A percentile compares a stretch with the other conserved stretches of the same genome.
Evolutionary conservation across 1,140 invertebrate species (phyloP).

Genomic region (Maniola jurtina): DNA sequence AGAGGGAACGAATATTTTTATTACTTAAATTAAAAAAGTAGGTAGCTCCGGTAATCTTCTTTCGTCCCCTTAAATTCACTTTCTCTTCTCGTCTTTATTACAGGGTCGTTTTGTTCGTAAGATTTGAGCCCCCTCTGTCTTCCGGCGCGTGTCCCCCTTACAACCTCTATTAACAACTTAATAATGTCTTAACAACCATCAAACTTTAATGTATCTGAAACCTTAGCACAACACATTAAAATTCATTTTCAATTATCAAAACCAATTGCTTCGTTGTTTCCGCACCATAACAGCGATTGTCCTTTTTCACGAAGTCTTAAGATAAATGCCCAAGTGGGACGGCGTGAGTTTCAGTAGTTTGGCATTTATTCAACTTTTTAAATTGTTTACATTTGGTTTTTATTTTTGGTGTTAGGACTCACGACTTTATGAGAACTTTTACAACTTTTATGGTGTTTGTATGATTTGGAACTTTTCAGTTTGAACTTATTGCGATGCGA

Average conservation of each 20-base stretch:
- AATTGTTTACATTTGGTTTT: slow-evolving; percentile 22
- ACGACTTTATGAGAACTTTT: slow-evolving; percentile 21
- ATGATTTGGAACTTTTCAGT: slow-evolving; percentile 25
- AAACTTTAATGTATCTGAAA: slow-evolving; percentile 39
- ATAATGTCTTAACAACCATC: slow-evolving; percentile 63
- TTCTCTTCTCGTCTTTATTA: slow-evolving; percentile 81
- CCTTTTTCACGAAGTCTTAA: slow-evolving; percentile 62
- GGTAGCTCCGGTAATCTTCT: slow-evolving; percentile 78
- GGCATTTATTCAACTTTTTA: slow-evolving; percentile 60
- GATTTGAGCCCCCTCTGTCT: slow-evolving; percentile 74
- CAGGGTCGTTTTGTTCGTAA: slow-evolving; percentile 78
- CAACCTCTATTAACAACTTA: slow-evolving; percentile 48
- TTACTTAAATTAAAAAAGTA: slow-evolving; percentile 75
- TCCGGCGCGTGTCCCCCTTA: slow-evolving; percentile 68
- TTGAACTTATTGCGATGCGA: slow-evolving; percentile 15
- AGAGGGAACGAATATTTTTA: slow-evolving; percentile 35
- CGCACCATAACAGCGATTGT: slow-evolving; percentile 38
- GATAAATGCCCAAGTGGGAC: slow-evolving; percentile 60
- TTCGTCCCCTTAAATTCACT: slow-evolving; percentile 81
- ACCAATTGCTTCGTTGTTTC: slow-evolving; percentile 11
- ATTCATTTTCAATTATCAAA: slow-evolving; percentile 59
- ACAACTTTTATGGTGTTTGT: slow-evolving; percentile 17
- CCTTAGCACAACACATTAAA: slow-evolving; percentile 57
- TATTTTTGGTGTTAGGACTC: slow-evolving; percentile 18
- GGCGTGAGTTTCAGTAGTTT: slow-evolving; percentile 61